Percentiles rank a stretch among this genome's conserved stretches.
Evolutionary conservation across 1,140 invertebrate species (phyloP).

Genomic region (Ridgeia piscesae): DNA sequence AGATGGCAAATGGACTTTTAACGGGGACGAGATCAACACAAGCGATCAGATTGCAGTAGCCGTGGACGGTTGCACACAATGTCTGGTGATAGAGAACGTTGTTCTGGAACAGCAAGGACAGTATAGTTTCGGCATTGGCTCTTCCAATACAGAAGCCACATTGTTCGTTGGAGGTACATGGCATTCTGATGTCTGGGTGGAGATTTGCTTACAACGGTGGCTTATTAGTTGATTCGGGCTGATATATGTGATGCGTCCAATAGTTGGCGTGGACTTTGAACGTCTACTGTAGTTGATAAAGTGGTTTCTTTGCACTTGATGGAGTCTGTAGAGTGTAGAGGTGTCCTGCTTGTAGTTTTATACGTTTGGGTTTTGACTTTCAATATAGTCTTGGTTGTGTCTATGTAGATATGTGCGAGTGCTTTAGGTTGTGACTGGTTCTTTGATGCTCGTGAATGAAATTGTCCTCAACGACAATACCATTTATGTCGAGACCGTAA

Average conservation of each 20-base stretch:
- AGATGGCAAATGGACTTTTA: slow-evolving; percentile 30
- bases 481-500: background rate
- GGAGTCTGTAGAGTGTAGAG: background rate
- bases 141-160: background rate
- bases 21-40: slow-evolving; percentile 21
- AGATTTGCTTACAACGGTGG: background rate
- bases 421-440: background rate
- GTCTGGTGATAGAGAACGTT: slow-evolving; percentile 45
- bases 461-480: too few species aligned
- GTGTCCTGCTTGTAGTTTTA: background rate
- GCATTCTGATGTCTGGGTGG: background rate
- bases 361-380: background rate
- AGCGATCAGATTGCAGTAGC: slow-evolving; percentile 27
- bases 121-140: slow-evolving; percentile 36
- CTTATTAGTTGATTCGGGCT: background rate
- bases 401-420: background rate
- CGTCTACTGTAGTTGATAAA: background rate
- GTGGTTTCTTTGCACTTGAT: background rate
- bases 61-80: slow-evolving; percentile 43
- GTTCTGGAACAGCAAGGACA: slow-evolving; percentile 49
- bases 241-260: background rate
- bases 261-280: background rate
- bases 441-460: background rate
- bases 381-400: background rate
- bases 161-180: slow-evolving; percentile 21